Percentiles rank a stretch among this genome's conserved stretches.
Evolutionary conservation across 2,797 vertebrate species (phyloP).

Genomic region (Sphaeramia orbicularis): DNA sequence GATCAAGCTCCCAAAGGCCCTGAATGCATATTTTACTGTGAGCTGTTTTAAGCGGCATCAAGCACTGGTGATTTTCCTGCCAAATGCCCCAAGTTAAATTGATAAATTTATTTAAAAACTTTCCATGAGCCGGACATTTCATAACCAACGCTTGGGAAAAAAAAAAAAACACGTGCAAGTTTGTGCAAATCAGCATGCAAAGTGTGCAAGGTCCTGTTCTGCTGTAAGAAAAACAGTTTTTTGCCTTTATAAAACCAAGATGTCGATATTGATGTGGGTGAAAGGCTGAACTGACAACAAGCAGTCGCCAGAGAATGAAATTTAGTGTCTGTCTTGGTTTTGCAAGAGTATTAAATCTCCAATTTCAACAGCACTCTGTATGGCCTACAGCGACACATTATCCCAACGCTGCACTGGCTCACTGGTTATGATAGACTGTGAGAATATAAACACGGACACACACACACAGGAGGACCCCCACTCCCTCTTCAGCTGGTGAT

Average conservation of each 20-base stretch:
- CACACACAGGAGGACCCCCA: constrained; percentile 33
- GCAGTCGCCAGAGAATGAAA: constrained; percentile 36
- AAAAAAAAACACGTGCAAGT: constrained; percentile 15
- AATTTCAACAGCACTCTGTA: constrained; percentile 68
- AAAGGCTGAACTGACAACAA: constrained; percentile 43
- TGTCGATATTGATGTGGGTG: constrained; percentile 44
- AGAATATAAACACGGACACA: constrained; percentile 19
- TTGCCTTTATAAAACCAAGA: constrained; percentile 27
- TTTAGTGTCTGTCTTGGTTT: constrained; percentile 53
- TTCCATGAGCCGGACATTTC: neutral
- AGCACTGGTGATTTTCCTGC: constrained; percentile 26
- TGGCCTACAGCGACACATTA: constrained; percentile 59
- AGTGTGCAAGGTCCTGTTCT: constrained; percentile 2
- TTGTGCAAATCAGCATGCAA: constrained; percentile 19
- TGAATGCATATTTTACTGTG: constrained; percentile 40
- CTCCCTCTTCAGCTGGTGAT: constrained; percentile 14
- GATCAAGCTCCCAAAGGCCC: constrained; percentile 65
- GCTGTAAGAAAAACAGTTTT: constrained; percentile 14
- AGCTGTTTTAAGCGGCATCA: constrained; percentile 36
- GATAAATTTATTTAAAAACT: constrained; percentile 26
- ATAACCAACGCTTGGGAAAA: neutral
- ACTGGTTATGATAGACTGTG: constrained; percentile 37
- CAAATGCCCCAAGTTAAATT: constrained; percentile 32
- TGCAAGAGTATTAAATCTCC: constrained; percentile 73
- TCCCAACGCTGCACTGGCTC: constrained; percentile 46